These are phyloP conservation scores for Drosophila rhopaloa DNA, from an alignment of 1,140 invertebrate genomes.

Conservation along the genomic window DNA sequence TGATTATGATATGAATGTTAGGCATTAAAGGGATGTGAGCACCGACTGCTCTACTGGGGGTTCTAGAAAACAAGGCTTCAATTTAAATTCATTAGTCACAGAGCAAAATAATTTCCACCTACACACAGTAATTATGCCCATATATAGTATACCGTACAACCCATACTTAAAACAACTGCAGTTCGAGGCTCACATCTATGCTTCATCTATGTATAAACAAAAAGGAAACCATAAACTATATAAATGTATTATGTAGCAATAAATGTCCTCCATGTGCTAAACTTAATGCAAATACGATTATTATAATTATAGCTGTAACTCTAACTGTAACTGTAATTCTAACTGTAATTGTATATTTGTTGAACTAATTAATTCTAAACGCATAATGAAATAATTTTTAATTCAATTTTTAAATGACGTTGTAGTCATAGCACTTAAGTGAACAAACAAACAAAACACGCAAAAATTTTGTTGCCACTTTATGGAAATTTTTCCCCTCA, in stretches of 20 bases:
- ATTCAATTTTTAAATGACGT: conserved; percentile 78
- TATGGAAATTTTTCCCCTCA: conserved; percentile 36
- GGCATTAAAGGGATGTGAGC: conserved; percentile 13
- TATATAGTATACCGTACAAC: not conserved
- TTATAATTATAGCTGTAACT: conserved; percentile 44
- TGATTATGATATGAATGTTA: conserved; percentile 22
- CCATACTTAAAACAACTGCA: conserved; percentile 8
- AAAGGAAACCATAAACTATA: conserved; percentile 50
- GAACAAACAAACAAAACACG: conserved; percentile 50
- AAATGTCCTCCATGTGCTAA: conserved; percentile 84
- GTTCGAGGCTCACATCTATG: conserved; percentile 21
- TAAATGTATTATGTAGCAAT: conserved; percentile 78
- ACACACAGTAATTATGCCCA: conserved; percentile 7
- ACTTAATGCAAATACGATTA: conserved; percentile 61
- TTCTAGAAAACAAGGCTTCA: not conserved
- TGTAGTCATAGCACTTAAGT: conserved; percentile 76
- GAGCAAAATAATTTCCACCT: conserved; percentile 8
- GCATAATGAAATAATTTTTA: conserved; percentile 56
- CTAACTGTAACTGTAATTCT: conserved; percentile 47
- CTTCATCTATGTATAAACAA: conserved; percentile 41
- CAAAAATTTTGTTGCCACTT: conserved; percentile 40
- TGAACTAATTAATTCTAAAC: conserved; percentile 68
- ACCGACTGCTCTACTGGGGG: not conserved
- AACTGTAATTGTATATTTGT: conserved; percentile 68
- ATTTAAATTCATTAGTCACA: conserved; percentile 10